Evolutionary conservation across 1,140 invertebrate species (phyloP), one percentile per base, ranked within the genome.

Genomic region (Fopius arisanus): DNA sequence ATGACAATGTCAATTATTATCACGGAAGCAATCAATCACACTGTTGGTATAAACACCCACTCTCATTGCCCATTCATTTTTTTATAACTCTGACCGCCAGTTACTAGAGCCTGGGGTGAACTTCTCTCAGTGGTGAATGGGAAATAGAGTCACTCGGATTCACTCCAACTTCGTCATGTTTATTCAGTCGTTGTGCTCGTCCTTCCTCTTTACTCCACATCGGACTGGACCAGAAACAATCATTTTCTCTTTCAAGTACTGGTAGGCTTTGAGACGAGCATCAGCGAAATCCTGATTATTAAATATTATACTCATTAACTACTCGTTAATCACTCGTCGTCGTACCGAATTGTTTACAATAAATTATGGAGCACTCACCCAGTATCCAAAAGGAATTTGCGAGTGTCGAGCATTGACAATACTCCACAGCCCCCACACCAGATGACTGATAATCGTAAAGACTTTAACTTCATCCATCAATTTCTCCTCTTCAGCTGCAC

Each of bases 391-490:
- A 37, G 95, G 92, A 82, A 99, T 98, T 79, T 95, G 91, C 0
- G 95, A 97, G 12, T 94, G 92, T 74, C 93, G 91, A 0, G 94
- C 94, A 86, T 97, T 97, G 3, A 97, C 93, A 26, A 98, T 90
- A 21, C 92, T 91, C 97, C 97, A 99, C 0, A 98, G 88, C 2
- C 91, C 91, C 97, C 97, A 99, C 78, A 98, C 93, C 21, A 98
- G 92, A 84, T 98, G 96, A n/a, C 95, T 95, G 16, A 93, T 95
- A 40, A 98, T 86, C 0, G 93, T 92, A 80, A 96, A 98, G 6
- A 94, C 87, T 67, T 93, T 91, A 14, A 96, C 92, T 89, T 99
- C 97, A 31, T 86, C 82, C 74, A 96, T 86, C 10, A 97, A 78
- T 14, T 89, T 87, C 67, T 90, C 89, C 4, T 92, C 90, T 63